Percentiles rank a stretch among this genome's conserved stretches.
Evolutionary conservation across 2,797 vertebrate genomes (phyloP).

Genomic region (Cirrhinus mrigala): DNA sequence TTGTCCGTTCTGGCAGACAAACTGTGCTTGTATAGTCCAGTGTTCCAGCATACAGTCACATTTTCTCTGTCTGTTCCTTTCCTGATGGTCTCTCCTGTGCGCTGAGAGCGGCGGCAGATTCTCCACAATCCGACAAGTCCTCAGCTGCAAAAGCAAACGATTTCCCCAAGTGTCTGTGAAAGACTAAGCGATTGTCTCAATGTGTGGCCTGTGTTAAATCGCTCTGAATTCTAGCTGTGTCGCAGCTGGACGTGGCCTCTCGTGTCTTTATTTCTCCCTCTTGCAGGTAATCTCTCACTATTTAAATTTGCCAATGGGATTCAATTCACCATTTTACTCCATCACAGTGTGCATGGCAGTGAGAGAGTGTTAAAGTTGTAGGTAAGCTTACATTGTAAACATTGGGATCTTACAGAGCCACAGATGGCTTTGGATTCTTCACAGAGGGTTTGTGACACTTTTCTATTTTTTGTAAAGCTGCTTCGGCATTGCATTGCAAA

Average conservation of each 20-base stretch:
- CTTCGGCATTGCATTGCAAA: background rate
- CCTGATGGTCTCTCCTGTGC: background rate
- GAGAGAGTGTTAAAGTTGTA: background rate
- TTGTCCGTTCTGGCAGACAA: background rate
- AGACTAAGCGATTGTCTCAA: slow-evolving; percentile 27
- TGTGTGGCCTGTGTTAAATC: slow-evolving; percentile 43
- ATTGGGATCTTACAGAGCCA: background rate
- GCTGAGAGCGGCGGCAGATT: slow-evolving; percentile 35
- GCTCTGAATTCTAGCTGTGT: slow-evolving; percentile 23
- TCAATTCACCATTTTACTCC: background rate
- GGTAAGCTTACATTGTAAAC: background rate
- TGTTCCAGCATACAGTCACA: background rate
- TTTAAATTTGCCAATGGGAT: slow-evolving; percentile 1
- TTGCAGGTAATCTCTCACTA: background rate
- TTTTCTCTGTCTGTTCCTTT: background rate
- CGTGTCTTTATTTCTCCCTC: slow-evolving; percentile 3
- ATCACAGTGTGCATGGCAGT: background rate
- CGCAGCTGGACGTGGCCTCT: slow-evolving; percentile 30
- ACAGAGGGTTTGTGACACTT: background rate
- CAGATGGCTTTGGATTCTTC: background rate
- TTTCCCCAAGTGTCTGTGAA: slow-evolving; percentile 15
- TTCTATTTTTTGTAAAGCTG: background rate
- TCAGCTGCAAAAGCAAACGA: slow-evolving; percentile 29
- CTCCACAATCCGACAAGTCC: slow-evolving; percentile 14
- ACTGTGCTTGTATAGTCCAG: background rate